Base-by-base conservation (phyloP, 2,797 vertebrate genomes). In the Sorex maritimensis region DNA sequence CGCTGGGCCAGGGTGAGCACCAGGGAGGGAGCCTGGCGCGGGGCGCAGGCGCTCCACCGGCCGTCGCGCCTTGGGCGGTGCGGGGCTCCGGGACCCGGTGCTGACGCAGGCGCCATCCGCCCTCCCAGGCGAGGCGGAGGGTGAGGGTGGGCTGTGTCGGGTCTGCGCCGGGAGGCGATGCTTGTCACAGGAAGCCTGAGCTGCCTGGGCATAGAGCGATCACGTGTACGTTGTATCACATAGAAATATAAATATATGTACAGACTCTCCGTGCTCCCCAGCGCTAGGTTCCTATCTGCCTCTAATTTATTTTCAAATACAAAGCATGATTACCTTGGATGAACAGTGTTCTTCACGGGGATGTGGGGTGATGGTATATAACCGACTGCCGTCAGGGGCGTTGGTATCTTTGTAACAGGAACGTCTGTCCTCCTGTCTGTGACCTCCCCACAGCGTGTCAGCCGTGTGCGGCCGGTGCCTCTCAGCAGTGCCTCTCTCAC, bases 311-410 rank as follows among this genome's bases (percentile, higher is more conserved):
- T 96, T 96, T 96, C 93, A 69, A 44, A 94, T 96, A 89, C 84
- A 96, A 96, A 95, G 97, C 97, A 98, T 98, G 97, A 97, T 97
- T 97, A 96, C 95, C 97, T 98, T 95, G 75, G 80, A 97, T 97
- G 96, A 98, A 89, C 23, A 89, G 81, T 94, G 80, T 97, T 95
- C 97, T 96, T 97, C 97, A 98, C 63, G 95, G 91, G 78, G 92
- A 96, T 90, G 78, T 95, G 95, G 94, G 92, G 93, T 98, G 96
- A 97, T 96, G 97, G 80, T 75, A 95, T 98, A 98, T 94, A 95
- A 93, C 24, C 94, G 97, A 93, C 95, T 97, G 96, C 96, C 94
- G 96, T 88, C 90, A 95, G 94, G 97, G 80, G 86, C 88, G 96
- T 97, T 94, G 79, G 78, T 97, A 97, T 96, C 97, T 98, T 98